phyloP scores from a whole-genome alignment of 2,113 vertebrate genomes.

The Microcebus tavaratra region DNA sequence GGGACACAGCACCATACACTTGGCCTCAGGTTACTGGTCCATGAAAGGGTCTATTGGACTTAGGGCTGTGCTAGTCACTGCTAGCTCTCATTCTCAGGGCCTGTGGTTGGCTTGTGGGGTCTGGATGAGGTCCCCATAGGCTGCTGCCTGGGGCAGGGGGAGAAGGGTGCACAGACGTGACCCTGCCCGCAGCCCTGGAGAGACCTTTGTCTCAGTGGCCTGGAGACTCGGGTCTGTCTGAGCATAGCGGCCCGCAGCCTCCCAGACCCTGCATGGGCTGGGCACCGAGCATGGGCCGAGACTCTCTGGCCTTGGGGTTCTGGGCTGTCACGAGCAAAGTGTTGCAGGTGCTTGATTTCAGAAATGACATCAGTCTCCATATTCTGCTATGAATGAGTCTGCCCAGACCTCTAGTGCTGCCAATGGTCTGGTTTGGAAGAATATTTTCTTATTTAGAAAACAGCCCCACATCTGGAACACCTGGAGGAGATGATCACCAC shows the following conservation, averaged over 20 bases:
- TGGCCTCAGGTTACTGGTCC: neutral
- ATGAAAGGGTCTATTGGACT: neutral
- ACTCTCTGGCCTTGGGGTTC: neutral
- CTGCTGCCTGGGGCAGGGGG: neutral
- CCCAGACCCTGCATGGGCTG: rapidly evolving
- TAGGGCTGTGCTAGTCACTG: neutral
- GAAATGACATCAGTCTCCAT: neutral
- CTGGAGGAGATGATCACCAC: rapidly evolving
- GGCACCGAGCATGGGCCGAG: rapidly evolving
- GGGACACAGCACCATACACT: too few relatives aligned
- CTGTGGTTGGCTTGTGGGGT: neutral
- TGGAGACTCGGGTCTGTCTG: rapidly evolving
- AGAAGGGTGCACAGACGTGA: neutral
- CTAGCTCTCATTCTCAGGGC: neutral
- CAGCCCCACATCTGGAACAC: rapidly evolving
- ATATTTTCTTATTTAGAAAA: neutral
- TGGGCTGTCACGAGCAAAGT: neutral
- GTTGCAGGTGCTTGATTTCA: neutral
- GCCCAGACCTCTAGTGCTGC: neutral
- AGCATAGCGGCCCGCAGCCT: rapidly evolving
- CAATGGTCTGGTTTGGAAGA: neutral
- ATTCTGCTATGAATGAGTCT: neutral
- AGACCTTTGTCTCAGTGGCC: neutral
- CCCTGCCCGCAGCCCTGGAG: neutral
- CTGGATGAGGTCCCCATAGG: neutral